Conservation (phyloP, 23 tunicate genomes). For the Trididemnum nubilum region DNA sequence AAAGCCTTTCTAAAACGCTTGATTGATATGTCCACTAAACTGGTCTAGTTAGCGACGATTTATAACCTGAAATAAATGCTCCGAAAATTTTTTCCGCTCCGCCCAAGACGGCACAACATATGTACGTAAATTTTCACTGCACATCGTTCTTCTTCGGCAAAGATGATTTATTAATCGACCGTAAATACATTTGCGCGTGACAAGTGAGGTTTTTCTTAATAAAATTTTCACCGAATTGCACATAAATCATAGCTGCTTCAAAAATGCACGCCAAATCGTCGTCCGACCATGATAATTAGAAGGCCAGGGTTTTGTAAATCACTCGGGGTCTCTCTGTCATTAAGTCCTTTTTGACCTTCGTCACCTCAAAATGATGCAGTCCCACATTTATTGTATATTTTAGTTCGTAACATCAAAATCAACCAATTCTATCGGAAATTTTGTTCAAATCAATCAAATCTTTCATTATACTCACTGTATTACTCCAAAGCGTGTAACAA, state of each 20-base stretch:
- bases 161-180: conserved; percentile 24
- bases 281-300: neutral
- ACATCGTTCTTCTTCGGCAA: neutral
- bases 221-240: conserved; percentile 25
- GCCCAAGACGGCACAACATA: conserved; percentile 2
- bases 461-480: too few relatives aligned
- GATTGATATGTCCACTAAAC: neutral
- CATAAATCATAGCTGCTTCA: conserved; percentile 16
- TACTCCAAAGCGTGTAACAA: too few relatives aligned
- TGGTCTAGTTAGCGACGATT: neutral
- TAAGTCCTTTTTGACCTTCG: too few relatives aligned
- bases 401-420: too few relatives aligned
- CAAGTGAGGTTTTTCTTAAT: conserved; percentile 9
- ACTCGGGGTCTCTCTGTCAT: neutral
- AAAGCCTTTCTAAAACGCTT: neutral
- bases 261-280: conserved; percentile 1
- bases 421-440: too few relatives aligned
- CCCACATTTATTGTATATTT: too few relatives aligned
- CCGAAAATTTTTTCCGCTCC: neutral
- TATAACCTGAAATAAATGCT: neutral
- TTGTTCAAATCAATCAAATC: too few relatives aligned
- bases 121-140: conserved; percentile 18
- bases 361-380: too few relatives aligned
- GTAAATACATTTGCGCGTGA: conserved; percentile 15
- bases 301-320: neutral